A percentile compares a stretch with the other conserved stretches of the same genome.
Evolutionary conservation across 2,113 vertebrate species (phyloP).

Genomic region (Chunga burmeisteri): DNA sequence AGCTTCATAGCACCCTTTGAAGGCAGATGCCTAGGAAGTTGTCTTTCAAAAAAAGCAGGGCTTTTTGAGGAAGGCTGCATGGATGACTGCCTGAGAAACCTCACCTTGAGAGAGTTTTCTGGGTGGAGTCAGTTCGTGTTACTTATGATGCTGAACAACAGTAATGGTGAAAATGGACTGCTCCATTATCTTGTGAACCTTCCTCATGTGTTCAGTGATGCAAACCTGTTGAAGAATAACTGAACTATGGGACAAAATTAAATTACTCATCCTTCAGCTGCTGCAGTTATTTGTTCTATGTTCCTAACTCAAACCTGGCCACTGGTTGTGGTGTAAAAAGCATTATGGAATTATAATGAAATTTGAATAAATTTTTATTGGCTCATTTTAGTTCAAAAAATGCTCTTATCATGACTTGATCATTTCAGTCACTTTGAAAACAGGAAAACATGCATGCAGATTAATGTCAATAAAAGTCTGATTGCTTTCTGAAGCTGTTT

Average conservation of each 20-base stretch:
- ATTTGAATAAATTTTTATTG: not conserved
- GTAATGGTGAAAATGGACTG: not conserved
- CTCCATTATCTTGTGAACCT: not conserved
- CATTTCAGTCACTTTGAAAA: not conserved
- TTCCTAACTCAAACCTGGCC: not conserved
- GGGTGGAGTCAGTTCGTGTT: not conserved
- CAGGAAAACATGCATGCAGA: not conserved
- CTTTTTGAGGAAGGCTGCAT: not conserved
- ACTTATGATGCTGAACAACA: not conserved
- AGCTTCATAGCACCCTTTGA: not conserved
- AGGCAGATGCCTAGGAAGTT: not conserved
- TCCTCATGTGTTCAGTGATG: not conserved
- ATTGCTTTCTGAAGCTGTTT: not conserved
- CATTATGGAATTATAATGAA: not conserved
- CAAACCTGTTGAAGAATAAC: not conserved
- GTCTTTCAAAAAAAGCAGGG: not conserved
- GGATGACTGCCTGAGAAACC: not conserved
- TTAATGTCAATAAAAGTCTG: not conserved
- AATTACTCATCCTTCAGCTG: not conserved
- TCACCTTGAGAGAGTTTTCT: not conserved
- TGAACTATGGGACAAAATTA: not conserved
- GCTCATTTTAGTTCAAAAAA: not conserved
- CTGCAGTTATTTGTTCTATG: not conserved
- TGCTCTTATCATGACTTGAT: not conserved
- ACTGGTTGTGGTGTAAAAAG: not conserved